Conservation (phyloP, 2,113 vertebrate genomes). For the Meleagris gallopavo region DNA sequence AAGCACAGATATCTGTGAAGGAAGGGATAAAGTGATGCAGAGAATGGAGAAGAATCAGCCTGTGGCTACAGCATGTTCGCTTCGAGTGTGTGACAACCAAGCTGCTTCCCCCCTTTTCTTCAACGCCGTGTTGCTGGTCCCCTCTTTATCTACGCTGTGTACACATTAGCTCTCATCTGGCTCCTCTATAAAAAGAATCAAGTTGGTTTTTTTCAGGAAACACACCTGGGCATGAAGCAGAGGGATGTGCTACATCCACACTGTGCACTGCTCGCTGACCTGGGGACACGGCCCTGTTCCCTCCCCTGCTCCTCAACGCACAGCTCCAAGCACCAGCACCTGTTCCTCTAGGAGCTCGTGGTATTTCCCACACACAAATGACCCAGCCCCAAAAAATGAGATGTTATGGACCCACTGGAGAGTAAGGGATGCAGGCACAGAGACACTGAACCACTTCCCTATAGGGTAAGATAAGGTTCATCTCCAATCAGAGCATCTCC, state of each 20-base stretch:
- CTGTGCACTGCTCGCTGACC: not conserved
- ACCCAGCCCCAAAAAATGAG: not conserved
- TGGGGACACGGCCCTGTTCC: rapidly evolving
- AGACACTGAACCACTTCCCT: not conserved
- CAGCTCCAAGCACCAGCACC: not conserved
- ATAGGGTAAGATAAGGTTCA: not conserved
- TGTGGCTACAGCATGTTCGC: not conserved
- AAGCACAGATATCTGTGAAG: not conserved
- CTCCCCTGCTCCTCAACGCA: rapidly evolving
- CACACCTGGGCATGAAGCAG: not conserved
- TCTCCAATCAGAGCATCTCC: rapidly evolving
- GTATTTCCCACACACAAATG: rapidly evolving
- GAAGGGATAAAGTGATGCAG: not conserved
- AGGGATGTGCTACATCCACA: not conserved
- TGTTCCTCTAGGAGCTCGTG: not conserved
- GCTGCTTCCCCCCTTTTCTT: not conserved
- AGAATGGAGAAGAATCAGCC: not conserved
- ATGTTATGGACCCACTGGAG: not conserved
- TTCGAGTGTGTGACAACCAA: not conserved
- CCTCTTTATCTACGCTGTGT: not conserved
- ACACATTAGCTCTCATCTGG: not conserved
- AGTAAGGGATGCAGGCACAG: not conserved
- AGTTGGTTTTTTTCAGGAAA: not conserved
- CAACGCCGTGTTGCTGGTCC: not conserved
- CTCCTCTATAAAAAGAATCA: not conserved